A percentile compares a stretch with the other conserved stretches of the same genome.
Conservation (phyloP, 2,113 vertebrate species). For the human region GRCh38 chr14:71670001-71670500, state of each 20-base stretch:
- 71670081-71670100: not conserved
- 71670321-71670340: not conserved
- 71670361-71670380: not conserved
- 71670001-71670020: not conserved
- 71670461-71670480: constrained; percentile 14
- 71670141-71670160: not conserved
- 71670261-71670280: constrained; percentile 22
- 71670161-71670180: not conserved
- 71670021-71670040: not conserved
- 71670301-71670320: constrained; percentile 6
- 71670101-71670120: not conserved
- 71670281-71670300: not conserved
- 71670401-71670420: constrained; percentile 17
- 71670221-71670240: not conserved
- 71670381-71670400: not conserved
- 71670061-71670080: not conserved
- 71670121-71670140: not conserved
- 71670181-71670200: not conserved
- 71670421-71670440: not conserved
- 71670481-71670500: not conserved
- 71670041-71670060: not conserved
- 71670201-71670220: not conserved
- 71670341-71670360: not conserved
- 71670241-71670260: not conserved
- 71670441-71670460: not conserved